Conservation (phyloP, 2,888 invertebrate genomes). For the Leptopterna dolabrata region DNA sequence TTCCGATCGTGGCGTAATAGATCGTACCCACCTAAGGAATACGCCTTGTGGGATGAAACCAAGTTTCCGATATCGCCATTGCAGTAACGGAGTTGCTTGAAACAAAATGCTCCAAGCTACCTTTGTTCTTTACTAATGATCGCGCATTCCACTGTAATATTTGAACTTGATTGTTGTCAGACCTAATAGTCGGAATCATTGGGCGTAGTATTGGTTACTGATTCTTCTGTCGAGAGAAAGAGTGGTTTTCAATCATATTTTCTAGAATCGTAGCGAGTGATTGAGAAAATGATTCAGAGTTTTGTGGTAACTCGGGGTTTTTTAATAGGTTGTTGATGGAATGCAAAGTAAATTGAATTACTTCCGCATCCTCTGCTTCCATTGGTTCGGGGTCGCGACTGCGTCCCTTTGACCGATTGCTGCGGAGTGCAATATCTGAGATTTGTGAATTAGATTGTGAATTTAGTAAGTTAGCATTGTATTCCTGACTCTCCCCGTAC, state of each 20-base stretch:
- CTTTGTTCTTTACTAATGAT: neutral
- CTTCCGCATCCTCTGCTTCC: conserved; percentile 6
- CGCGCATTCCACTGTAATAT: neutral
- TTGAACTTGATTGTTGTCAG: neutral
- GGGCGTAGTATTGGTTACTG: neutral
- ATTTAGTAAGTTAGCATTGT: neutral
- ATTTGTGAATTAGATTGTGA: neutral
- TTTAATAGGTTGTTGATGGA: neutral
- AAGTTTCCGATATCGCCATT: neutral
- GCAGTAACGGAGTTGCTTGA: neutral
- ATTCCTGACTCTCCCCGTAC: neutral
- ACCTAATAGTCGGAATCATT: neutral
- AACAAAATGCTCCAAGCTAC: neutral
- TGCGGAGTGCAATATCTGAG: neutral
- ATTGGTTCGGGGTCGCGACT: neutral
- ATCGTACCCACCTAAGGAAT: neutral
- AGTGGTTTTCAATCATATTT: neutral
- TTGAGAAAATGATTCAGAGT: neutral
- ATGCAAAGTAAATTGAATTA: neutral
- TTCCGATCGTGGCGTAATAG: neutral
- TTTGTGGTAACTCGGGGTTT: conserved; percentile 6
- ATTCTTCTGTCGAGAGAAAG: neutral
- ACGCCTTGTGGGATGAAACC: neutral
- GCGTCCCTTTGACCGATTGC: neutral
- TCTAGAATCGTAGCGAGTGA: neutral